Evolutionary conservation across 1,140 invertebrate species (phyloP), one percentile per base, ranked within the genome.

Genomic region (Ctenoplectra terminalis): DNA sequence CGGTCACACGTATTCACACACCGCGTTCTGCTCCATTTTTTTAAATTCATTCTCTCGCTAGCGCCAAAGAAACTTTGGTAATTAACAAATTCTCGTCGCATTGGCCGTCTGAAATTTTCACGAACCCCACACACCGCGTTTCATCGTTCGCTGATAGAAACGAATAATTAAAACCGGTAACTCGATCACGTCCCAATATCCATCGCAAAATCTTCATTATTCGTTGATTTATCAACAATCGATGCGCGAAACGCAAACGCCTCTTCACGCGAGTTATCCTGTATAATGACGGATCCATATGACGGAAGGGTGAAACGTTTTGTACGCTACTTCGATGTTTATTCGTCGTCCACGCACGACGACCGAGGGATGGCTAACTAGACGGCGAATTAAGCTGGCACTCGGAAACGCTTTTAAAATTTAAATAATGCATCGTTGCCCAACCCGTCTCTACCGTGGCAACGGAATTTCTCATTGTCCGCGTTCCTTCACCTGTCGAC

Each of bases 361-460:
- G 29, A 29, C 46, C 46, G n/a, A 20, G 67, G 64, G 54, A 37
- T 50, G 75, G 72, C 70, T 83, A 80, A 87, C 86, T 72, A 86
- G 86, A 79, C 77, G 73, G 69, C 72, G 78, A 87, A 87, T 87
- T 87, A 87, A 84, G 78, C 78, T 69, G 20, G 78, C 82, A 78
- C 86, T 85, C 84, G 61, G 82, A 87, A 83, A 84, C 69, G 86
- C 86, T 87, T 87, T 87, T 87, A 87, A 84, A 87, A 87, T 87
- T 84, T 87, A 87, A 87, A 87, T 87, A 87, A 87, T 87, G 74
- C 85, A 87, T 84, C 60, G 82, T 78, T 50, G 50, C 76, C 77
- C 58, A 81, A 87, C 75, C 70, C 75, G 80, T 86, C 74, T 71
- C 50, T 37, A 37, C 17, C 50, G 46, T 63, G 52, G 56, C 63